Evolutionary conservation across 2,113 vertebrate genomes (phyloP).

Genomic region (Callorhinus ursinus): DNA sequence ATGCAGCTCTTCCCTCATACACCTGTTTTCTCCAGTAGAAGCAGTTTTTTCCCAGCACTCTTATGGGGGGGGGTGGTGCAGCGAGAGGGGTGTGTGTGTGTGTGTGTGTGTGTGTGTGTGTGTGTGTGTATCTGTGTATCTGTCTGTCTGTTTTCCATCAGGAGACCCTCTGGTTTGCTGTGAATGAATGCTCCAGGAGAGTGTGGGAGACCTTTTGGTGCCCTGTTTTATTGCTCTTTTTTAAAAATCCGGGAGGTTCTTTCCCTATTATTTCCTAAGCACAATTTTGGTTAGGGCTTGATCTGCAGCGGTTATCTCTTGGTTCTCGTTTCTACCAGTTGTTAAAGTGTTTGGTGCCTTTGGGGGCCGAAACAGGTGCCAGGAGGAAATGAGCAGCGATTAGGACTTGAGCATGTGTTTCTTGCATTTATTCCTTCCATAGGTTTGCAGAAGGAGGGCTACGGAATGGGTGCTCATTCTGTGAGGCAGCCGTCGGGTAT

Average conservation of each 20-base stretch:
- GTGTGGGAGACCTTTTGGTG: background rate
- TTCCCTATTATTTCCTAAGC: slow-evolving; percentile 30
- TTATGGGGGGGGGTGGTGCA: no score
- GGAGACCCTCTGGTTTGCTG: background rate
- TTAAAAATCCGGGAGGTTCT: slow-evolving; percentile 13
- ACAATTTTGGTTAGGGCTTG: slow-evolving; percentile 5
- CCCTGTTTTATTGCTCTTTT: background rate
- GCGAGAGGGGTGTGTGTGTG: background rate
- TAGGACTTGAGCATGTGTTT: slow-evolving; percentile 57
- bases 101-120: no score
- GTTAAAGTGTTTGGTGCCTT: slow-evolving; percentile 61
- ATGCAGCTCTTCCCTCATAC: background rate
- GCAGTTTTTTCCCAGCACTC: background rate
- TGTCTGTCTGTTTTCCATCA: background rate
- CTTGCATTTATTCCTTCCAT: slow-evolving; percentile 45
- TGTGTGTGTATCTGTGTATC: background rate
- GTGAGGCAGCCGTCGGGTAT: background rate
- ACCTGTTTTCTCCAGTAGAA: background rate
- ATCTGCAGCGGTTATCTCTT: slow-evolving; percentile 37
- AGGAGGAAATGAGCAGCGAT: slow-evolving; percentile 75
- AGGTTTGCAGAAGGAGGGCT: slow-evolving; percentile 21
- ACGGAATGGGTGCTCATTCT: background rate
- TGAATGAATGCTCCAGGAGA: background rate
- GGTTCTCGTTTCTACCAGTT: slow-evolving; percentile 66
- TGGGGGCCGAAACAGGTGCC: slow-evolving; percentile 67